phyloP scores from a whole-genome alignment of 2,113 vertebrate species.

The Tragelaphus scriptus region DNA sequence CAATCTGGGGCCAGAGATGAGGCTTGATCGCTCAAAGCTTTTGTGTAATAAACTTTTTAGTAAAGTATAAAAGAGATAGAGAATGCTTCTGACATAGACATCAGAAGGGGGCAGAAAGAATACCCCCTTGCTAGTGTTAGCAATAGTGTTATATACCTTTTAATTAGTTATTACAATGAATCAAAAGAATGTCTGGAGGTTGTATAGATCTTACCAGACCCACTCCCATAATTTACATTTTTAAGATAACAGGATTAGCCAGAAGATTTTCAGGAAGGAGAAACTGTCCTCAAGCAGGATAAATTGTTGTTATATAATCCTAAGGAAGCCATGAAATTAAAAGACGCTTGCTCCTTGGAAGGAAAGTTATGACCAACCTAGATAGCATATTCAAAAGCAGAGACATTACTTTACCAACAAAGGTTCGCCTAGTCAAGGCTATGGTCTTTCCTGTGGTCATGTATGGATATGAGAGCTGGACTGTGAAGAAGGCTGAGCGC shows the following conservation, averaged over 20 bases:
- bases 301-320: not conserved
- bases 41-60: not conserved
- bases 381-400: too few relatives aligned
- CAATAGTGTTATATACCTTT: not conserved
- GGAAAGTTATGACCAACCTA: too few relatives aligned
- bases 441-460: too few relatives aligned
- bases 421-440: too few relatives aligned
- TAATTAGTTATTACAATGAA: not conserved
- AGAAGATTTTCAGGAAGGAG: not conserved
- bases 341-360: too few relatives aligned
- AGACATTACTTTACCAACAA: too few relatives aligned
- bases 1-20: not conserved
- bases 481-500: too few relatives aligned
- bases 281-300: not conserved
- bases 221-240: not conserved
- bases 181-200: not conserved
- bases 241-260: not conserved
- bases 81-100: not conserved
- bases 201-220: not conserved
- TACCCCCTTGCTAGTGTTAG: not conserved
- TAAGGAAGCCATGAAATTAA: not conserved
- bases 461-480: too few relatives aligned
- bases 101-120: not conserved
- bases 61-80: not conserved
- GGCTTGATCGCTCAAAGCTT: not conserved